Conservation (phyloP, 2,888 invertebrate genomes). For the Synanthedon formicaeformis region DNA sequence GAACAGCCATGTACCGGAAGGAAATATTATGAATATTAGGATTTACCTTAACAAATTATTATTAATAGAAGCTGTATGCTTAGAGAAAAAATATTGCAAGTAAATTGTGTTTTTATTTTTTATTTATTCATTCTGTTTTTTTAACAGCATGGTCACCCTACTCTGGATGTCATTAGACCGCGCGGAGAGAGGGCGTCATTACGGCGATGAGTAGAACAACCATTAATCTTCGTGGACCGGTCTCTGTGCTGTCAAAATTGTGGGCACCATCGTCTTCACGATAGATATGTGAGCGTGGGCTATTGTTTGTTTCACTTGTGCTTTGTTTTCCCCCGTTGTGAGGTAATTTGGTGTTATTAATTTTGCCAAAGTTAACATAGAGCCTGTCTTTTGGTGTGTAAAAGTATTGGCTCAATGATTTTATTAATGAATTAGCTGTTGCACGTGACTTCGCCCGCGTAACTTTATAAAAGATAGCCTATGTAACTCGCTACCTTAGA, state of each 20-base stretch:
- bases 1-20: too few species aligned
- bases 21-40: too few species aligned
- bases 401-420: background rate
- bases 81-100: too few species aligned
- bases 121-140: background rate
- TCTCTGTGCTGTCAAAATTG: constrained; percentile 66
- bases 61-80: too few species aligned
- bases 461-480: too few species aligned
- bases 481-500: too few species aligned
- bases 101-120: background rate
- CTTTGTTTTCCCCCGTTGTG: constrained; percentile 23
- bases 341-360: constrained; percentile 1
- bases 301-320: constrained; percentile 16
- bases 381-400: background rate
- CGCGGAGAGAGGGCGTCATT: constrained; percentile 63
- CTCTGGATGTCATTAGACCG: constrained; percentile 62
- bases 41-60: too few species aligned
- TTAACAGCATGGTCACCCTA: constrained; percentile 26
- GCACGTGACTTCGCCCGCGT: too few species aligned
- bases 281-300: constrained; percentile 29
- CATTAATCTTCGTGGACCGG: constrained; percentile 66
- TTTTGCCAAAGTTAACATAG: background rate
- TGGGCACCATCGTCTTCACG: constrained; percentile 44
- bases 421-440: too few species aligned
- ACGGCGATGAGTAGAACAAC: constrained; percentile 64